Conservation (phyloP, 2,797 vertebrate genomes). For the Syngnathus acus region DNA sequence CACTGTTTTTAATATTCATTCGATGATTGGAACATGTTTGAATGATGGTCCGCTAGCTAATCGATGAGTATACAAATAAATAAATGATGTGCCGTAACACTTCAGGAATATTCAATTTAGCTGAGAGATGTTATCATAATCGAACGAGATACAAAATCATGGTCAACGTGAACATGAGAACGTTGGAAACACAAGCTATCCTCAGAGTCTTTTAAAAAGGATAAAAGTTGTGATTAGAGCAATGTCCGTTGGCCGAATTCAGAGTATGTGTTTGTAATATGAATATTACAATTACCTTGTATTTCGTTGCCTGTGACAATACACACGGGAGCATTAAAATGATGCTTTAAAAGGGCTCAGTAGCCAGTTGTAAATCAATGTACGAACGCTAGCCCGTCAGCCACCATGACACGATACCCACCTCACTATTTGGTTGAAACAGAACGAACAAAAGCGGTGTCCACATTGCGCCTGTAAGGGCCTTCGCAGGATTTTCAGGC, state of each 20-base stretch:
- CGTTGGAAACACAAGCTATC: background rate
- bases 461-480: conserved; percentile 92
- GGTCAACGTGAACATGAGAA: background rate
- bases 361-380: background rate
- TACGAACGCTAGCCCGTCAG: conserved; percentile 32
- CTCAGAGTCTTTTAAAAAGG: background rate
- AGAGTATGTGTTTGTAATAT: background rate
- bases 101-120: background rate
- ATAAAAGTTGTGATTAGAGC: background rate
- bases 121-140: background rate
- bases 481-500: conserved; percentile 83
- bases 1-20: background rate
- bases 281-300: background rate
- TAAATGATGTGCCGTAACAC: background rate
- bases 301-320: background rate
- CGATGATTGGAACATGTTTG: background rate
- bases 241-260: background rate
- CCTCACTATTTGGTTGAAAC: conserved; percentile 87
- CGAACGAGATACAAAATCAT: background rate
- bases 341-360: background rate
- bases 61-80: background rate
- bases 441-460: conserved; percentile 90
- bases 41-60: background rate
- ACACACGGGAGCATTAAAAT: too few relatives aligned
- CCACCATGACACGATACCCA: conserved; percentile 55